Evolutionary conservation across 2,113 vertebrate species (phyloP).

Genomic region (Myrmecobius fasciatus): DNA sequence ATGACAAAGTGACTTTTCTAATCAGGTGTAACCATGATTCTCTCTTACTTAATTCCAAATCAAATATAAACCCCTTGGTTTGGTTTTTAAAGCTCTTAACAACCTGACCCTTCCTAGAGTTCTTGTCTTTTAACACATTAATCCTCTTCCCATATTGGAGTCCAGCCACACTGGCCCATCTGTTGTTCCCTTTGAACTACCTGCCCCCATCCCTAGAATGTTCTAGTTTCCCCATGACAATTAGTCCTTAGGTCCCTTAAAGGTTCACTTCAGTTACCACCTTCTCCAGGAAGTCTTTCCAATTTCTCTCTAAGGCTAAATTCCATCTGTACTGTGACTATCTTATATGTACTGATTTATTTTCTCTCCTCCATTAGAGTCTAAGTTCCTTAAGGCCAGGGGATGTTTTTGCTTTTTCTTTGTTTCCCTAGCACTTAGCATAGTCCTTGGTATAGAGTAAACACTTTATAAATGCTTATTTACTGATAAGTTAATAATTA

Average conservation of each 20-base stretch:
- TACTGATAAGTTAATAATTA: background rate
- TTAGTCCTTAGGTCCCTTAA: background rate
- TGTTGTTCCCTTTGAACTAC: background rate
- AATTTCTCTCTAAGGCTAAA: background rate
- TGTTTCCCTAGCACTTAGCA: background rate
- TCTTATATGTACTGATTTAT: background rate
- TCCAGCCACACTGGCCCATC: background rate
- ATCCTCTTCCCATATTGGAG: background rate
- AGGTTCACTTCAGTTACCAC: background rate
- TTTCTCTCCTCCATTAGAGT: background rate
- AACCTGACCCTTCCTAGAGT: background rate
- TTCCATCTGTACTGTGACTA: background rate
- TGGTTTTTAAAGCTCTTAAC: background rate
- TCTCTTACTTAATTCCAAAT: background rate
- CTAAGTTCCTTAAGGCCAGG: background rate
- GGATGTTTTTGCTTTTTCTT: background rate
- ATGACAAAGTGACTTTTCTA: background rate
- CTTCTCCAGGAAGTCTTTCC: background rate
- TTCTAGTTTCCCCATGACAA: background rate
- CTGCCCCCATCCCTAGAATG: background rate
- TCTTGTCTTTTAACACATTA: background rate
- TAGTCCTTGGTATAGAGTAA: background rate
- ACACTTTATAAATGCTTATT: background rate
- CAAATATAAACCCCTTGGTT: background rate
- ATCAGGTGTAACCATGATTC: background rate